Percentiles rank a stretch among this genome's conserved stretches.
Conservation (phyloP, 2,797 vertebrate genomes). For the Hemitrygon akajei region DNA sequence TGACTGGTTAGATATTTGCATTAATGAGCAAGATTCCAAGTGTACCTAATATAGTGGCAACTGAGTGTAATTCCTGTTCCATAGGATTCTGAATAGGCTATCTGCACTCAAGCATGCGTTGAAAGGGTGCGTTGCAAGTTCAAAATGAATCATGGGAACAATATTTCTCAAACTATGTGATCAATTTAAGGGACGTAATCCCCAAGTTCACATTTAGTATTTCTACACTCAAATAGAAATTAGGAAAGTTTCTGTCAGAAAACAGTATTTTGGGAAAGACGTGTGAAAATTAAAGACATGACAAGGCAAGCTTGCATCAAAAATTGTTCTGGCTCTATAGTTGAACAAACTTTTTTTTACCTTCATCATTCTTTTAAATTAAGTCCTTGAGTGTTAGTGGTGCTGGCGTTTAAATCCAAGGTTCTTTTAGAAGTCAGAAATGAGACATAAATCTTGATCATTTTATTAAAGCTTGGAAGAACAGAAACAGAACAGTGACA, state of each 20-base stretch:
- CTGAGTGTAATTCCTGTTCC: background rate
- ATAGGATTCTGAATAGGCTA: background rate
- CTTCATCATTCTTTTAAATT: background rate
- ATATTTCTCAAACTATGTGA: background rate
- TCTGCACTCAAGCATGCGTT: no score
- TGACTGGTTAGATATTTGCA: no score
- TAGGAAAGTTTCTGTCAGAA: background rate
- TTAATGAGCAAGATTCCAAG: no score
- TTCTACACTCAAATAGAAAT: background rate
- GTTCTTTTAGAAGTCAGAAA: no score
- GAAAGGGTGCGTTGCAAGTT: background rate
- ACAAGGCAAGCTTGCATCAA: background rate
- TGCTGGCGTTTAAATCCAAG: no score
- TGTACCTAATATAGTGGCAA: no score
- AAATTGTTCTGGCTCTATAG: background rate
- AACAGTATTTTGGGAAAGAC: background rate
- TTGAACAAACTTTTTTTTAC: background rate
- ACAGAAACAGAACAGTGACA: no score
- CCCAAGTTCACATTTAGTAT: background rate
- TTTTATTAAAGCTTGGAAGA: no score
- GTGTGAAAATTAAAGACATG: background rate
- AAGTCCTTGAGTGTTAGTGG: no score
- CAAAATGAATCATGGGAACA: background rate
- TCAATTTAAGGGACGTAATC: background rate
- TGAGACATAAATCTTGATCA: no score